Percentiles rank a stretch among this genome's conserved stretches.
Conservation (phyloP, 2,113 vertebrate species). For the Sebastes fasciatus region DNA sequence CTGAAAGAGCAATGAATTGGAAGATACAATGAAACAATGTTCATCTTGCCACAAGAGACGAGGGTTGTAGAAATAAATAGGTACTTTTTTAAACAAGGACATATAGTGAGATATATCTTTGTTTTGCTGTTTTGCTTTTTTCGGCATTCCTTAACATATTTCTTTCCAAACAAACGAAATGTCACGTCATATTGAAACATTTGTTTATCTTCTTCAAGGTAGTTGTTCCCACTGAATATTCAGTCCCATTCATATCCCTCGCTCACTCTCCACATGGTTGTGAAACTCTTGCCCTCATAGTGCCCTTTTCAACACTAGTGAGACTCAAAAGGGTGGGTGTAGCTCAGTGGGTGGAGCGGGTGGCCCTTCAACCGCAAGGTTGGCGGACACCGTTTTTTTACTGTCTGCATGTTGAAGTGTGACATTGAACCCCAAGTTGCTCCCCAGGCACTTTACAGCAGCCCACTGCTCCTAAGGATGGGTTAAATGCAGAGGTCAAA, state of each 20-base stretch:
- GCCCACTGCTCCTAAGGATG: too few relatives aligned
- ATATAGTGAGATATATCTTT: slow-evolving; percentile 17
- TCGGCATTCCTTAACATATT: background rate
- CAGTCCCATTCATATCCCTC: background rate
- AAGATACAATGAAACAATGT: slow-evolving; percentile 35
- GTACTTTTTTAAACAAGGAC: slow-evolving; percentile 37
- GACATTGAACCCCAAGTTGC: too few relatives aligned
- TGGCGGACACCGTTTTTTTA: too few relatives aligned
- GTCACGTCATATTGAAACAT: slow-evolving; percentile 11
- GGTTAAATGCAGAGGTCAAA: too few relatives aligned
- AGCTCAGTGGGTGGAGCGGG: too few relatives aligned
- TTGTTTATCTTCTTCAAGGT: background rate
- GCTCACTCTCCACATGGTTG: background rate
- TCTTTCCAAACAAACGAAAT: slow-evolving; percentile 17
- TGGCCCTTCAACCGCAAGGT: too few relatives aligned
- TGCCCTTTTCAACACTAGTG: too few relatives aligned
- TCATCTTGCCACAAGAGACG: slow-evolving; percentile 35
- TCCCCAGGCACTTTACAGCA: too few relatives aligned
- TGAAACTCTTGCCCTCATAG: background rate
- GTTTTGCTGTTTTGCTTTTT: slow-evolving; percentile 24
- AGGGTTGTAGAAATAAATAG: slow-evolving; percentile 37
- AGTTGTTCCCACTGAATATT: background rate
- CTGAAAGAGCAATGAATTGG: slow-evolving; percentile 50
- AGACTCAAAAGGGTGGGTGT: too few relatives aligned
- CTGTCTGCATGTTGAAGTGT: too few relatives aligned